Base-by-base conservation (phyloP, 2,888 invertebrate genomes). In the Kryphioiulus occultus region DNA sequence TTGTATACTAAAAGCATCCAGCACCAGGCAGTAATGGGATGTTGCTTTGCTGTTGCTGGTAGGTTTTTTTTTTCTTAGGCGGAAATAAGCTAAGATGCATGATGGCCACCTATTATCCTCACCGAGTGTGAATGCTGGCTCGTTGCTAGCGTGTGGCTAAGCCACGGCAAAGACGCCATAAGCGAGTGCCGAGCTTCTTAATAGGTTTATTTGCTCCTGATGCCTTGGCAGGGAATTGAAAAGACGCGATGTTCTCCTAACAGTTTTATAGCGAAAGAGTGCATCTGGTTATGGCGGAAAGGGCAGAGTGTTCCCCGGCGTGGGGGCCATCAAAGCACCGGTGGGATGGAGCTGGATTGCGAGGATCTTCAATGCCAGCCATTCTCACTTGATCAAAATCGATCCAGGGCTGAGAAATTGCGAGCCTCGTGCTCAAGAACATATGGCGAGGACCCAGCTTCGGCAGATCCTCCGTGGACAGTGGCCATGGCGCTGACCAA, bases 1-100 rank as follows among this genome's bases (percentile, higher is more conserved):
- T 68, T 68, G 68, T 68, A 68, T 26, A 68, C 68, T 68, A 68
- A 68, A 68, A 68, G 68, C 68, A 68, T 68, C 68, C 68, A 68
- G 26, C 68, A 7, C 68, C 19, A 35, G n/a, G 42, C 59, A 22
- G 68, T 68, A 68, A 68, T 68, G 68, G 68, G 68, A 26, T 68
- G 47, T n/a, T 35, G 47, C 10, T 68, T 68, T 68, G 19, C n/a
- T 59, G 12, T 53, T n/a, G n/a, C n/a, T n/a, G n/a, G n/a, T n/a
- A n/a, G n/a, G n/a, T 53, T n/a, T 26, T 68, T 12, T 26, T 68
- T 0, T 68, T 22, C 9, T 22, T 22, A 26, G 68, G 22, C 22
- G 22, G 68, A 68, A 68, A 68, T 68, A 68, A 68, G 68, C 68
- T 68, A 68, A 68, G 68, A 68, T 68, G 68, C 68, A 68, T 26